phyloP scores from a whole-genome alignment of 2,113 vertebrate genomes.

The Daubentonia madagascariensis region DNA sequence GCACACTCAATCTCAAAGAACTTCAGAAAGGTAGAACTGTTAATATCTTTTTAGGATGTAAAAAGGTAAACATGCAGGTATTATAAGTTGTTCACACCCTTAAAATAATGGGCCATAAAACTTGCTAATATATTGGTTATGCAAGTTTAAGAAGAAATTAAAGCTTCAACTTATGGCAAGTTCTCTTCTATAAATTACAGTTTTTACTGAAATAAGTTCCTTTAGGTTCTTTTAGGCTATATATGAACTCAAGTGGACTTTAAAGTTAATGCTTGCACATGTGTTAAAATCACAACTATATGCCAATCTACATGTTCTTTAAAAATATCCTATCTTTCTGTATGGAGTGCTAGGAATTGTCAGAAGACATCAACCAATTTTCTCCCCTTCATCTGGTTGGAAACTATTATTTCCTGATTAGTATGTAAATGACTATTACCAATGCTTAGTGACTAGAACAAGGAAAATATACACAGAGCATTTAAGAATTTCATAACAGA shows the following conservation, averaged over 20 bases:
- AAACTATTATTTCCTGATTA: neutral
- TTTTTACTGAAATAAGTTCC: neutral
- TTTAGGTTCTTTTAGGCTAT: neutral
- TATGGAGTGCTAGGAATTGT: neutral
- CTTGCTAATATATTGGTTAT: neutral
- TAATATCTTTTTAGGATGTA: neutral
- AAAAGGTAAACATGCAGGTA: neutral
- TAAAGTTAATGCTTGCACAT: neutral
- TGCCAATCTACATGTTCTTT: neutral
- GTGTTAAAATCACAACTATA: neutral
- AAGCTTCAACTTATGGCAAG: neutral
- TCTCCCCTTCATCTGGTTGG: neutral
- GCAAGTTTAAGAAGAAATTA: neutral
- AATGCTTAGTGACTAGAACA: neutral
- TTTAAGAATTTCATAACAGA: neutral
- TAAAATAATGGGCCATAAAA: neutral
- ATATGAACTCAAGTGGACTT: neutral
- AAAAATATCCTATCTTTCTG: neutral
- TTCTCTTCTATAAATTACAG: neutral
- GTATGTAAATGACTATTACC: too few species aligned
- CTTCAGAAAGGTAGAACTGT: neutral
- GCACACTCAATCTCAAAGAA: neutral
- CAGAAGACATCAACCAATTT: neutral
- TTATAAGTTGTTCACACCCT: neutral
- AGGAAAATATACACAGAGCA: neutral